Evolutionary conservation across 2,888 invertebrate species (phyloP).

Genomic region (Drosophila picticornis): DNA sequence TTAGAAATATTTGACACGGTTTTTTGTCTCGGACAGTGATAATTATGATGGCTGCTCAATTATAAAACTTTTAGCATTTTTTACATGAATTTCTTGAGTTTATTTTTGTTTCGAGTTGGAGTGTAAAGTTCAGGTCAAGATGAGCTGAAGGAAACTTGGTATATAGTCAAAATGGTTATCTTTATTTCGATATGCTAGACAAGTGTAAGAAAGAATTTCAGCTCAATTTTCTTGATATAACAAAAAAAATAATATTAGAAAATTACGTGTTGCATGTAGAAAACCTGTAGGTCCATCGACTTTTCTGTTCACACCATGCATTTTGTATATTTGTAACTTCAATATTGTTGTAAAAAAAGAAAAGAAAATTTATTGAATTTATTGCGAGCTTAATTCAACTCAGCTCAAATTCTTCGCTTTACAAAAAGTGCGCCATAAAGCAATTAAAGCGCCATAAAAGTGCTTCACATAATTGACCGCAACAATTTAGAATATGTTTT

Average conservation of each 20-base stretch:
- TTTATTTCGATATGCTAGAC: not conserved
- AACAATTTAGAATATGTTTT: conserved; percentile 49
- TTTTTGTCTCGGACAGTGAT: conserved; percentile 40
- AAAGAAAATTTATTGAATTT: conserved; percentile 10
- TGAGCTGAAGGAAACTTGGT: not conserved
- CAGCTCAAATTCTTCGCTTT: conserved; percentile 41
- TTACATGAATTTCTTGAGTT: not conserved
- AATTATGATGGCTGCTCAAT: conserved; percentile 56
- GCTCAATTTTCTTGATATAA: too few relatives aligned
- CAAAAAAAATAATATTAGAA: not conserved
- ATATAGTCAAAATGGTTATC: not conserved
- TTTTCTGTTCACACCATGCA: not conserved
- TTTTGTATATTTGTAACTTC: too few relatives aligned
- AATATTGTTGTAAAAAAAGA: not conserved
- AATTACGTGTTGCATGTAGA: not conserved
- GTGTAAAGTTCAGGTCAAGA: not conserved
- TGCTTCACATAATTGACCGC: conserved; percentile 68
- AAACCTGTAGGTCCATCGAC: not conserved
- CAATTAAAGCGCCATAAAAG: conserved; percentile 76
- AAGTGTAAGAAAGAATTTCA: not conserved
- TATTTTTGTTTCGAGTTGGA: not conserved
- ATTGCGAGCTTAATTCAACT: conserved; percentile 1
- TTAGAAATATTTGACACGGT: conserved; percentile 79
- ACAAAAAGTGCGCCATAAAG: conserved; percentile 44
- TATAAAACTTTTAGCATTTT: conserved; percentile 5